These are phyloP conservation scores for Cancer borealis DNA, from an alignment of 2,888 invertebrate species.

Conservation along the genomic window DNA sequence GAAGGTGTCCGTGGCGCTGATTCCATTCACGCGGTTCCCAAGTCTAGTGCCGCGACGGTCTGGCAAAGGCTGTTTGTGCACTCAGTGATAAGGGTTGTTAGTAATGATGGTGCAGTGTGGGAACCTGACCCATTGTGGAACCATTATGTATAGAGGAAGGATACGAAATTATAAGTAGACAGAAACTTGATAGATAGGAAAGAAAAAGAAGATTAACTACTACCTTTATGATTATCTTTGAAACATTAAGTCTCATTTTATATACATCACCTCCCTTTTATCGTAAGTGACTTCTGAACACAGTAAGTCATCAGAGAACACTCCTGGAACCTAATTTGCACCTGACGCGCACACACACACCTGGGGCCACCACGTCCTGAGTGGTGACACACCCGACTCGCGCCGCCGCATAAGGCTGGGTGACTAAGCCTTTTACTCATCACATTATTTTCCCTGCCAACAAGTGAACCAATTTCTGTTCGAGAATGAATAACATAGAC, in stretches of 20 bases:
- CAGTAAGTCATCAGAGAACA: background rate
- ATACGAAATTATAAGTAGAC: background rate
- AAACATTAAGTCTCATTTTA: background rate
- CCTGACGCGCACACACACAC: background rate
- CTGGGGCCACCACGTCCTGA: background rate
- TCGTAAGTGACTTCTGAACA: background rate
- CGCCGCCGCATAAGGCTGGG: background rate
- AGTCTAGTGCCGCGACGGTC: background rate
- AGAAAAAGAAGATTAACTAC: background rate
- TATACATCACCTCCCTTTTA: background rate
- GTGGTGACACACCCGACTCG: background rate
- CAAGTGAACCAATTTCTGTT: slow-evolving; percentile 13
- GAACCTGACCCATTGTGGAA: background rate
- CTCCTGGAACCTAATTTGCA: slow-evolving; percentile 22
- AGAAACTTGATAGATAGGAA: background rate
- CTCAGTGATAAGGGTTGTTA: background rate
- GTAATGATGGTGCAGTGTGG: background rate
- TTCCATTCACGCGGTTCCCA: background rate
- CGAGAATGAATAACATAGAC: background rate
- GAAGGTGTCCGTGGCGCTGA: background rate
- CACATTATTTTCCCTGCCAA: slow-evolving; percentile 27
- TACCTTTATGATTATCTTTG: background rate
- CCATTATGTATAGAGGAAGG: background rate
- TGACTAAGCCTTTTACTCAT: background rate
- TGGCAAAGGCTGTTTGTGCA: background rate